Evolutionary conservation across 2,797 vertebrate species (phyloP).

Genomic region (Argentina silus): DNA sequence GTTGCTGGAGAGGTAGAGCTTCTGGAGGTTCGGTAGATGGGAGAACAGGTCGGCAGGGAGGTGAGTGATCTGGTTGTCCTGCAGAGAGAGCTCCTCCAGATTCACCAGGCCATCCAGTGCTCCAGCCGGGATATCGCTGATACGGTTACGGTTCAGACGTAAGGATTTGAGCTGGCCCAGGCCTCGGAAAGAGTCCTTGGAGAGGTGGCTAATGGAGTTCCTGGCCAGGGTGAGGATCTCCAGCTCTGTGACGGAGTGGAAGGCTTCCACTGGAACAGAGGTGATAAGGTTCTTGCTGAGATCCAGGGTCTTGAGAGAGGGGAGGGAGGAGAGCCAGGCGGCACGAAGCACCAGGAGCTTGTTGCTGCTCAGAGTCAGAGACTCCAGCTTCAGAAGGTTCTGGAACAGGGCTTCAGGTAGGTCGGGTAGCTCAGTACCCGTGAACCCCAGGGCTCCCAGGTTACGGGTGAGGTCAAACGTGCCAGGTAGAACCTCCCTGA

Average conservation of each 20-base stretch:
- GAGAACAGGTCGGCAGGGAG: conserved; percentile 82
- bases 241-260: conserved; percentile 78
- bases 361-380: conserved; percentile 82
- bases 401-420: conserved; percentile 83
- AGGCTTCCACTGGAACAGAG: conserved; percentile 64
- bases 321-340: conserved; percentile 61
- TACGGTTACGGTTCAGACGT: conserved; percentile 83
- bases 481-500: conserved; percentile 72
- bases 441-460: conserved; percentile 76
- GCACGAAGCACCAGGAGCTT: conserved; percentile 76
- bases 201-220: conserved; percentile 81
- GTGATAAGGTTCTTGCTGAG: conserved; percentile 66
- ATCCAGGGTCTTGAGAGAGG: conserved; percentile 54
- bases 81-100: conserved; percentile 84
- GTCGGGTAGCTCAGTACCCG: conserved; percentile 82
- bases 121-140: conserved; percentile 78
- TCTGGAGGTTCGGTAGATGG: conserved; percentile 81
- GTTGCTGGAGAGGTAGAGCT: conserved; percentile 89
- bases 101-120: conserved; percentile 80
- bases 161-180: conserved; percentile 81
- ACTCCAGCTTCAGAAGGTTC: conserved; percentile 75
- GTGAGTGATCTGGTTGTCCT: conserved; percentile 83
- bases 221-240: conserved; percentile 79
- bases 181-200: conserved; percentile 75
- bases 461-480: conserved; percentile 81